Evolutionary conservation across 2,113 vertebrate genomes (phyloP).

Genomic region (Protobothrops flavoviridis): DNA sequence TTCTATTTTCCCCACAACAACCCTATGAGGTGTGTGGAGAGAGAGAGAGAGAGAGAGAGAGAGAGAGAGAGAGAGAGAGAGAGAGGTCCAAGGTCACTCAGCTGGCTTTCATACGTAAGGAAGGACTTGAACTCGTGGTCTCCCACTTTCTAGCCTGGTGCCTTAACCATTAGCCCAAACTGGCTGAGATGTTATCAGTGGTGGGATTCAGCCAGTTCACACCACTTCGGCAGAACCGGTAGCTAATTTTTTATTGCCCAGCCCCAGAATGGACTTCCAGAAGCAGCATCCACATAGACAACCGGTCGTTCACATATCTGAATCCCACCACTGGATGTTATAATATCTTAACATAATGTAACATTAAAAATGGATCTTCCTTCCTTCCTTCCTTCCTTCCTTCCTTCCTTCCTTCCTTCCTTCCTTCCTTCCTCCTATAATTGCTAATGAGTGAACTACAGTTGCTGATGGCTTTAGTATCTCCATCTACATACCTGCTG

Average conservation of each 20-base stretch:
- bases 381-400: not conserved
- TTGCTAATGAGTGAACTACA: not conserved
- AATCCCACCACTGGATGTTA: not conserved
- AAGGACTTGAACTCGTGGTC: too few species aligned
- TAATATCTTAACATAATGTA: not conserved
- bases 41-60: not conserved
- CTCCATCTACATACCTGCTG: not conserved
- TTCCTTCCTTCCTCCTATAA: not conserved
- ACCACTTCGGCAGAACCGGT: too few species aligned
- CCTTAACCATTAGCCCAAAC: not conserved
- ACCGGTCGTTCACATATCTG: too few species aligned
- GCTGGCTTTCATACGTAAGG: too few species aligned
- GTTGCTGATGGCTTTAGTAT: not conserved
- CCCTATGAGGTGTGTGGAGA: not conserved
- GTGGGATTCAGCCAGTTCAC: too few species aligned
- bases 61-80: not conserved
- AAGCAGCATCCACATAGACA: too few species aligned
- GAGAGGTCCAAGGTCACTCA: too few species aligned
- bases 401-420: not conserved
- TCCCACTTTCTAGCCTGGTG: too few species aligned
- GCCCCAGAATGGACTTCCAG: too few species aligned
- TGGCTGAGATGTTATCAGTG: not conserved
- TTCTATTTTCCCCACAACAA: not conserved
- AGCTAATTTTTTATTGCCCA: too few species aligned
- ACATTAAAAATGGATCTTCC: not conserved